Evolutionary conservation across 2,113 vertebrate genomes (phyloP).

Genomic region (Leucoraja erinaceus): DNA sequence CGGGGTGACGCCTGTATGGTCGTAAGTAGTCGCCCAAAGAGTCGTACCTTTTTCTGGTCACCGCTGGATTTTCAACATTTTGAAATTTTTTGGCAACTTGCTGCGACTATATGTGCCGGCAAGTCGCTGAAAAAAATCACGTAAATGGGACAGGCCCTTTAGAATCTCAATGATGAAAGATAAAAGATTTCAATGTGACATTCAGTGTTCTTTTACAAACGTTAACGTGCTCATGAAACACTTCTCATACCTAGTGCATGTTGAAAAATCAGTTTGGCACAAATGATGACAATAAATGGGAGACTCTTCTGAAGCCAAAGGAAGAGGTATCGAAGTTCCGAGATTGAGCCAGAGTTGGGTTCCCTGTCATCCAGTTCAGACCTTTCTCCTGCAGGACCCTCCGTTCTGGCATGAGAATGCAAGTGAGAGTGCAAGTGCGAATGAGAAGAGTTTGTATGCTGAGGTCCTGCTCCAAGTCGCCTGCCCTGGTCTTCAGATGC

Average conservation of each 20-base stretch:
- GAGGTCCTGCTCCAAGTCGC: slow-evolving; percentile 53
- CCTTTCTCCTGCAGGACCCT: slow-evolving; percentile 45
- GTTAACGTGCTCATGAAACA: not conserved
- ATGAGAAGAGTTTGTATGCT: slow-evolving; percentile 57
- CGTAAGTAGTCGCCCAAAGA: too few species aligned
- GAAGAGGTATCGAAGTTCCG: slow-evolving; percentile 76
- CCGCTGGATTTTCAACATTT: too few species aligned
- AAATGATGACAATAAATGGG: slow-evolving; percentile 82
- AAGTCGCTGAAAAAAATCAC: too few species aligned
- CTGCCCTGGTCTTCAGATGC: slow-evolving; percentile 49
- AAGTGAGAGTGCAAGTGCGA: slow-evolving; percentile 47
- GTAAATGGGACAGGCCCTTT: too few species aligned
- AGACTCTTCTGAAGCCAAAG: slow-evolving; percentile 87
- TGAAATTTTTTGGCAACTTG: too few species aligned
- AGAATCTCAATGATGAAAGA: not conserved
- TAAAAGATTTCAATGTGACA: not conserved
- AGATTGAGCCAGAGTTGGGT: slow-evolving; percentile 62
- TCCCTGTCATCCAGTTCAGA: slow-evolving; percentile 67
- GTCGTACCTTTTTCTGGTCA: too few species aligned
- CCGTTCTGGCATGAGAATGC: slow-evolving; percentile 52
- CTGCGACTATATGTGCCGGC: too few species aligned
- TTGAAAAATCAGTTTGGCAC: slow-evolving; percentile 78
- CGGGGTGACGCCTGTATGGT: too few species aligned
- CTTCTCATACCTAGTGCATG: slow-evolving; percentile 70
- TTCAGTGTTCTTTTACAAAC: not conserved